phyloP scores from a whole-genome alignment of 1,140 invertebrate species.

The Magallana gigas region DNA sequence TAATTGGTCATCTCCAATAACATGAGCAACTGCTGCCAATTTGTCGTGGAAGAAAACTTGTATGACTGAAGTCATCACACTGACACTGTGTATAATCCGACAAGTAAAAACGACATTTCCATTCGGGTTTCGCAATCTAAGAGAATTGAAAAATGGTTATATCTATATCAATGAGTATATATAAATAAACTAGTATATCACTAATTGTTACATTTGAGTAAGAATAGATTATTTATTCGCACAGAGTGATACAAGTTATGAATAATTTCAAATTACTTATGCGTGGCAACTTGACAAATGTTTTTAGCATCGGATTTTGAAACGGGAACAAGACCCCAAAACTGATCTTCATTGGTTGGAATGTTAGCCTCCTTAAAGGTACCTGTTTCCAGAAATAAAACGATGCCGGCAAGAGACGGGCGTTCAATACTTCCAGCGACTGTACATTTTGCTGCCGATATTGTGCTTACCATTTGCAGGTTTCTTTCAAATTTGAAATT shows the following conservation, averaged over 20 bases:
- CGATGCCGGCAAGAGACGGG: background rate
- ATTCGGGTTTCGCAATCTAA: conserved; percentile 61
- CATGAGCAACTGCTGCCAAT: conserved; percentile 68
- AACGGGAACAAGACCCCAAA: conserved; percentile 66
- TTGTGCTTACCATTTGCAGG: background rate
- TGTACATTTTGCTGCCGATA: background rate
- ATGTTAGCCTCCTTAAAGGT: conserved; percentile 58
- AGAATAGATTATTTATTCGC: no score
- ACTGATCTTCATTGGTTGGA: conserved; percentile 62
- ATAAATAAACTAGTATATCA: no score
- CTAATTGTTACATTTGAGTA: no score
- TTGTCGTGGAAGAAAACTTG: conserved; percentile 69
- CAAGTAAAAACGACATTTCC: conserved; percentile 49
- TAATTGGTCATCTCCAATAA: conserved; percentile 69
- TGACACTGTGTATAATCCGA: conserved; percentile 65
- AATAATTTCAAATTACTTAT: conserved; percentile 57
- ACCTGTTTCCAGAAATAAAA: conserved; percentile 13
- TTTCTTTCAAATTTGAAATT: background rate
- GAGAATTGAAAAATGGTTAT: background rate
- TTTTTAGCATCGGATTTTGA: conserved; percentile 53
- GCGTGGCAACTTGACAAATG: conserved; percentile 63
- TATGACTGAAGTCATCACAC: conserved; percentile 67
- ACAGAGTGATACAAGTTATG: no score
- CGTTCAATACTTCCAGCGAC: background rate
- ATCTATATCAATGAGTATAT: no score